Base-by-base conservation (phyloP, 2,888 invertebrate genomes). In the Escarpia spicata region DNA sequence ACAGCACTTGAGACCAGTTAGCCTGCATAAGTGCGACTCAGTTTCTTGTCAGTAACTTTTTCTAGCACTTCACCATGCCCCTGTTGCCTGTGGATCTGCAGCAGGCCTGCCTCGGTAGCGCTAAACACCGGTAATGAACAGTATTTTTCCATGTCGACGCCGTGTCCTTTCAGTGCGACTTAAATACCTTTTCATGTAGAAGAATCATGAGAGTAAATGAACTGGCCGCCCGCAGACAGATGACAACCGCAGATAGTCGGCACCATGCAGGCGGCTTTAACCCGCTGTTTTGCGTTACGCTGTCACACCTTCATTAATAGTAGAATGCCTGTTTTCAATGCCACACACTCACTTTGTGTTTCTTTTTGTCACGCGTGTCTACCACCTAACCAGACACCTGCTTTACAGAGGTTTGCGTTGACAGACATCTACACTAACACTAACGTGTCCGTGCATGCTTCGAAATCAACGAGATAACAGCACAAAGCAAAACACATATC, bases 121-220 rank as follows among this genome's bases (percentile, higher is more conserved):
- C 19, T 26, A 75, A 75, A 75, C 75, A 26, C 75, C 75, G n/a
- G 26, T 75, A 75, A 75, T 26, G 6, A 75, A 75, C 75, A 26
- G 75, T 26, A 75, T 75, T 75, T 75, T 26, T 75, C 75, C 75
- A 75, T 75, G 75, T 75, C 26, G 19, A 75, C 6, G 75, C 26
- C 75, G n/a, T 4, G 26, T 75, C 75, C 75, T 75, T 75, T 75
- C 75, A 75, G 19, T 75, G 26, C 6, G 75, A 26, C 75, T 75
- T 75, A 75, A 75, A 75, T 75, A 75, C 75, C 75, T 75, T 75
- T 75, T 75, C 75, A 75, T 19, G 75, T 75, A 75, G 75, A 75
- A 75, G 75, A 75, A 75, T 75, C 75, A 75, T 75, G 75, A 75
- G 75, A 75, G 75, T 75, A 75, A 75, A 75, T 75, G 75, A 75